phyloP scores from a whole-genome alignment of 2,888 invertebrate genomes.

The Nasonia oneida region DNA sequence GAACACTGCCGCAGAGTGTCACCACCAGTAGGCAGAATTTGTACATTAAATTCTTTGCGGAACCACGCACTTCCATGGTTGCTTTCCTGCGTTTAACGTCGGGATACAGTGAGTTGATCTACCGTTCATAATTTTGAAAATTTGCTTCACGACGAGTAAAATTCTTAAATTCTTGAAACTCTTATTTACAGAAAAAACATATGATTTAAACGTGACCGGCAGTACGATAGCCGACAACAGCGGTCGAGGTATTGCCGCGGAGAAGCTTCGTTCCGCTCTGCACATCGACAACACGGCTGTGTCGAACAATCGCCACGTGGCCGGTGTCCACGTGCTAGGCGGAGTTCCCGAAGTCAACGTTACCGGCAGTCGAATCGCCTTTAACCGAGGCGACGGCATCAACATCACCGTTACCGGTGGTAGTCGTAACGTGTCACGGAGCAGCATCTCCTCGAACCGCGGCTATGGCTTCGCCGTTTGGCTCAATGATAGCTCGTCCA shows the following conservation, averaged over 20 bases:
- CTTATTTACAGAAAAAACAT: constrained; percentile 82
- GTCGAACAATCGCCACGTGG: constrained; percentile 92
- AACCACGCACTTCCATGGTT: constrained; percentile 86
- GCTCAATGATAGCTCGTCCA: constrained; percentile 90
- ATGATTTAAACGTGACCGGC: constrained; percentile 92
- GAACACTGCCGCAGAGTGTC: constrained; percentile 93
- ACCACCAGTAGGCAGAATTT: constrained; percentile 90
- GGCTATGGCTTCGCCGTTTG: constrained; percentile 95
- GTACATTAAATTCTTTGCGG: constrained; percentile 89
- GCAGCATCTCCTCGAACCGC: constrained; percentile 91
- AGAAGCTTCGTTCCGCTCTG: constrained; percentile 94
- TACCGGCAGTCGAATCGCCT: constrained; percentile 92
- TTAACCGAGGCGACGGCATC: constrained; percentile 96
- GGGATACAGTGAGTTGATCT: constrained; percentile 82
- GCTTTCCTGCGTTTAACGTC: constrained; percentile 90
- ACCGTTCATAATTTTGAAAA: background rate
- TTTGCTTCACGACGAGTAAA: background rate
- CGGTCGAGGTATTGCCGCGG: constrained; percentile 96
- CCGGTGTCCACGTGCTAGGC: constrained; percentile 93
- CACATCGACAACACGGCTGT: constrained; percentile 91
- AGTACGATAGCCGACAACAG: constrained; percentile 93
- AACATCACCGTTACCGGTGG: constrained; percentile 98
- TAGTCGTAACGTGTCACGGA: constrained; percentile 93
- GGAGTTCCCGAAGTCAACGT: constrained; percentile 97
- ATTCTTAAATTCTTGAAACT: constrained; percentile 2